Evolutionary conservation across 2,888 invertebrate species (phyloP).

Genomic region (Tenthredo scrophulariae): DNA sequence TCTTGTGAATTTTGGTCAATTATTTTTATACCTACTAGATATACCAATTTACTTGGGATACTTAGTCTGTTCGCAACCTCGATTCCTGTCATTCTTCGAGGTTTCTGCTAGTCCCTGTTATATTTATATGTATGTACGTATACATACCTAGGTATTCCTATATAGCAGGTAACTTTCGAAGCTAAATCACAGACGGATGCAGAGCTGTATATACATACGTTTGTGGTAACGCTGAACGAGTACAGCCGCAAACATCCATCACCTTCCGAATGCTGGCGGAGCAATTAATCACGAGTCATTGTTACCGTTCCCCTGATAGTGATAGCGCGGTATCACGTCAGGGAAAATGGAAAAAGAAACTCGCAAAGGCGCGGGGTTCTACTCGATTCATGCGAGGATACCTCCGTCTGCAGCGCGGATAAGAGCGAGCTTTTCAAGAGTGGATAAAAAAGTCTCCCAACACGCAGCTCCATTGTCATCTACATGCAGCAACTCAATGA

Average conservation of each 20-base stretch:
- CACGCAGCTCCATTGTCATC: not conserved
- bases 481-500: not conserved
- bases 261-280: conserved; percentile 64
- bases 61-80: conserved; percentile 4
- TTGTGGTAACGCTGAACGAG: conserved; percentile 24
- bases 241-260: conserved; percentile 63
- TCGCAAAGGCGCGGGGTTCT: not conserved
- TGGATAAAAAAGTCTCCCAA: not conserved
- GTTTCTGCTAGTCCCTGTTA: not conserved
- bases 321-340: conserved; percentile 63
- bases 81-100: conserved; percentile 17
- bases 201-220: conserved; percentile 21
- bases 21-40: not conserved
- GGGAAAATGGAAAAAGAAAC: conserved; percentile 43
- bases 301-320: conserved; percentile 57
- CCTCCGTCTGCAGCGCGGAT: not conserved
- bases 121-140: not conserved
- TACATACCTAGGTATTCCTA: not conserved
- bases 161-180: conserved; percentile 15
- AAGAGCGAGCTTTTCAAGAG: conserved; percentile 27
- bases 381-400: conserved; percentile 16
- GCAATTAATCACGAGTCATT: conserved; percentile 67
- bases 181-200: conserved; percentile 35
- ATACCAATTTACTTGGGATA: not conserved
- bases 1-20: not conserved